A percentile compares a stretch with the other conserved stretches of the same genome.
Evolutionary conservation across 35 echinoderm and acorn worm genomes (phyloP).

Genomic region (Ophioderma brevispina): DNA sequence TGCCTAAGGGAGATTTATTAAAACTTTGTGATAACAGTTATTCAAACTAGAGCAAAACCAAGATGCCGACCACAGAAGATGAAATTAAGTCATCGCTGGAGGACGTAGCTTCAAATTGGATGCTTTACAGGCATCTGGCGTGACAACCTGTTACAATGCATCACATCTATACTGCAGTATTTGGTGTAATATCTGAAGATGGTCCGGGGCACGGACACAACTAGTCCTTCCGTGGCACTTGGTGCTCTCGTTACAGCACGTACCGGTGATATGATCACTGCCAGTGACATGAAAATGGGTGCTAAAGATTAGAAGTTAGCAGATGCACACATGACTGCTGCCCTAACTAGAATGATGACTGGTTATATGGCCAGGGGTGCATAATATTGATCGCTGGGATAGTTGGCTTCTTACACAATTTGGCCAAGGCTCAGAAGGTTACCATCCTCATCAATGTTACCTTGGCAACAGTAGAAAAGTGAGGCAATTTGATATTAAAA

Average conservation of each 20-base stretch:
- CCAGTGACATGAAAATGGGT: slow-evolving; percentile 83
- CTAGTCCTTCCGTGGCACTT: slow-evolving; percentile 64
- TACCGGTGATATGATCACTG: slow-evolving; percentile 74
- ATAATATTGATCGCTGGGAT: slow-evolving; percentile 93
- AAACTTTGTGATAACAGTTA: slow-evolving; percentile 55
- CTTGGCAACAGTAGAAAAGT: slow-evolving; percentile 82
- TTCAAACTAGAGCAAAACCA: slow-evolving; percentile 54
- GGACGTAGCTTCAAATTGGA: slow-evolving; percentile 55
- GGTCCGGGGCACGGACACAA: background rate
- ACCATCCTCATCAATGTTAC: slow-evolving; percentile 94
- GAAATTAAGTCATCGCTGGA: slow-evolving; percentile 59
- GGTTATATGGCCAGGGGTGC: slow-evolving; percentile 92
- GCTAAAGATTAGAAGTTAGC: slow-evolving; percentile 53
- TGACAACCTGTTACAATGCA: slow-evolving; percentile 48
- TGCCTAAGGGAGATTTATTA: slow-evolving; percentile 62
- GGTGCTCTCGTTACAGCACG: slow-evolving; percentile 87
- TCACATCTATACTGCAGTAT: slow-evolving; percentile 67
- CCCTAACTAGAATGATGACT: slow-evolving; percentile 95
- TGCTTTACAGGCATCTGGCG: slow-evolving; percentile 75
- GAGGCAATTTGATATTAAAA: no score
- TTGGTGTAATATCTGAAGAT: slow-evolving; percentile 74
- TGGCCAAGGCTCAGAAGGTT: slow-evolving; percentile 88
- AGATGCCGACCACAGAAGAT: slow-evolving; percentile 41
- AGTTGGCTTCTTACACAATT: slow-evolving; percentile 76
- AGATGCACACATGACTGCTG: slow-evolving; percentile 76